These are phyloP conservation scores for Eptatretus atami DNA, from an alignment of 2,797 vertebrate genomes.

Conservation along the genomic window DNA sequence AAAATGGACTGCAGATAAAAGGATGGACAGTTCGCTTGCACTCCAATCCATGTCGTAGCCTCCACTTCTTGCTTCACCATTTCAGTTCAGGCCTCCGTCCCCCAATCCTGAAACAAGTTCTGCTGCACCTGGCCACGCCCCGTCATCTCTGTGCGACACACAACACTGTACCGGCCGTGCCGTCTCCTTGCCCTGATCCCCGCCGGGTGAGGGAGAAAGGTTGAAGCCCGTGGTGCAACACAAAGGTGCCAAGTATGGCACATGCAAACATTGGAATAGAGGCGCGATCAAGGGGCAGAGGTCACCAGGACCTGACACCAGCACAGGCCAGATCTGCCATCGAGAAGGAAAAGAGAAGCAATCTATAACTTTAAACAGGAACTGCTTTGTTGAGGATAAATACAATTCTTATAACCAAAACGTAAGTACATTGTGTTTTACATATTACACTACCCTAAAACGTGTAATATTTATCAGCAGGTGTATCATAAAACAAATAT, in stretches of 20 bases:
- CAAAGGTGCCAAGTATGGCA: conserved; percentile 1
- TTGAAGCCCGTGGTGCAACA: not conserved
- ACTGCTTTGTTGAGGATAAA: too few species aligned
- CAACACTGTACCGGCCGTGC: not conserved
- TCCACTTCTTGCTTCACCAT: not conserved
- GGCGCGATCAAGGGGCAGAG: not conserved
- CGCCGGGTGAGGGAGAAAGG: not conserved
- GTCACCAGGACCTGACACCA: not conserved
- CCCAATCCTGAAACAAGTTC: too few species aligned
- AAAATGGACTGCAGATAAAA: too few species aligned
- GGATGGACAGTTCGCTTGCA: too few species aligned
- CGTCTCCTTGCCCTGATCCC: not conserved
- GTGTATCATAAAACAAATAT: too few species aligned
- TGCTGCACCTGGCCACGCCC: not conserved
- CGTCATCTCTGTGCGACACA: not conserved
- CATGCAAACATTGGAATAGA: not conserved
- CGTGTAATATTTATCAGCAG: too few species aligned
- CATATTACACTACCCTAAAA: too few species aligned
- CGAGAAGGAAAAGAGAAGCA: too few species aligned
- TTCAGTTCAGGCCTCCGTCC: not conserved
- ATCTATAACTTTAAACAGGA: too few species aligned
- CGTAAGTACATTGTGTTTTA: too few species aligned
- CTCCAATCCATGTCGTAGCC: not conserved
- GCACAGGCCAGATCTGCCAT: conserved; percentile 2
- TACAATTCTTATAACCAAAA: too few species aligned